phyloP scores from a whole-genome alignment of 1,140 invertebrate genomes.

The Coenobita brevimanus region DNA sequence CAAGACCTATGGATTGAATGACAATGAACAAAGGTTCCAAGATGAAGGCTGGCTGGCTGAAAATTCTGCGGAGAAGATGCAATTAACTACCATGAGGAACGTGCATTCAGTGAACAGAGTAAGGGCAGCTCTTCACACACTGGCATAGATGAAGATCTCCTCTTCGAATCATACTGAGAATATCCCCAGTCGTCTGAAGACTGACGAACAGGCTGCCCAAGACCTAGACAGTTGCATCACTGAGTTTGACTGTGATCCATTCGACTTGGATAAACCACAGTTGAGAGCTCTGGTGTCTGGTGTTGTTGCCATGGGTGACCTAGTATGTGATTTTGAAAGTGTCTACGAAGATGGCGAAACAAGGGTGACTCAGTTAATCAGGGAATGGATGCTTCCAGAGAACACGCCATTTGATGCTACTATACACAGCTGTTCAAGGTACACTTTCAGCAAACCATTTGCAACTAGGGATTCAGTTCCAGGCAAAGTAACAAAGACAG shows the following conservation, averaged over 20 bases:
- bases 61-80: conserved; percentile 9
- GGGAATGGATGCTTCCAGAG: conserved; percentile 12
- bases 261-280: conserved; percentile 6
- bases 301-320: background rate
- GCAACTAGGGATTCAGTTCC: background rate
- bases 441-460: conserved; percentile 8
- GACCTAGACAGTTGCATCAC: conserved; percentile 25
- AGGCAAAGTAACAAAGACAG: conserved; percentile 18
- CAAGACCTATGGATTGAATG: background rate
- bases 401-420: background rate
- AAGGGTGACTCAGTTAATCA: conserved; percentile 16
- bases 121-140: conserved; percentile 15
- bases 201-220: conserved; percentile 18
- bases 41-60: conserved; percentile 23
- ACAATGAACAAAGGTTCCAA: conserved; percentile 22
- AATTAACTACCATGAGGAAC: conserved; percentile 12
- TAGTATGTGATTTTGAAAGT: conserved; percentile 11
- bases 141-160: conserved; percentile 27
- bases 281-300: conserved; percentile 13
- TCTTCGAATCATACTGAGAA: conserved; percentile 8
- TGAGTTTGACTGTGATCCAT: conserved; percentile 14
- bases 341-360: conserved; percentile 3
- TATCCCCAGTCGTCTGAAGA: conserved; percentile 13
- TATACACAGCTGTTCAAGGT: background rate
- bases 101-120: conserved; percentile 1